Base-by-base conservation (phyloP, 2,113 vertebrate species). In the Rhagologus leucostigma region DNA sequence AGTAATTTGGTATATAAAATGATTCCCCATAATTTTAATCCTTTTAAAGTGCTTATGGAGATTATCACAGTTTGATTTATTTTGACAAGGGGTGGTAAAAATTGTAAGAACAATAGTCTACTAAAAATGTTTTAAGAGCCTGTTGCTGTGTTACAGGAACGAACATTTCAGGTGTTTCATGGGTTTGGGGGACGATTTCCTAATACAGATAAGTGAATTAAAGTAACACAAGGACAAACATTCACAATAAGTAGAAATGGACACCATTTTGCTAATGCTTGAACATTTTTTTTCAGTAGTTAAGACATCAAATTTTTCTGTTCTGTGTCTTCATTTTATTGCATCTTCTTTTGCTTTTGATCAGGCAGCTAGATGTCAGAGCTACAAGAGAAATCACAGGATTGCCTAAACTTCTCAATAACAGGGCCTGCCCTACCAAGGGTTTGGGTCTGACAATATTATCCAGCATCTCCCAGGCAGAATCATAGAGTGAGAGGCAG, bases 61-160 rank as follows among this genome's bases (percentile, higher is more conserved):
- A 97, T 96, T 95, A 96, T 68, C 92, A 80, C 3, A 23, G 59
- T 97, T 97, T 98, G 95, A 97, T 97, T 98, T 97, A 96, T 97
- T 98, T 97, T 97, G 92, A 97, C 93, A 97, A 96, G 89, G 82
- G 88, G 78, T 96, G 92, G 89, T 91, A 93, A 95, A 97, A 93
- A 94, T 88, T 95, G 69, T 77, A 97, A 97, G 96, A 97, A 97
- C 83, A 96, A 90, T 92, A 94, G 87, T 96, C 89, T 95, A 75
- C 89, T 96, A 96, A 93, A 97, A 97, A 95, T 97, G 90, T 93
- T 95, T 96, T 95, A 96, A 97, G 90, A 98, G 90, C 85, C 77
- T 96, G 87, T 95, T 96, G 59, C 84, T 93, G 71, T 94, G 70
- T 96, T 94, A 83, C 55, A 4, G 89, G 86, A 96, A 95, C 7